Percentiles rank a stretch among this genome's conserved stretches.
Evolutionary conservation across 2,113 vertebrate species (phyloP).

Genomic region (Agapornis roseicollis): DNA sequence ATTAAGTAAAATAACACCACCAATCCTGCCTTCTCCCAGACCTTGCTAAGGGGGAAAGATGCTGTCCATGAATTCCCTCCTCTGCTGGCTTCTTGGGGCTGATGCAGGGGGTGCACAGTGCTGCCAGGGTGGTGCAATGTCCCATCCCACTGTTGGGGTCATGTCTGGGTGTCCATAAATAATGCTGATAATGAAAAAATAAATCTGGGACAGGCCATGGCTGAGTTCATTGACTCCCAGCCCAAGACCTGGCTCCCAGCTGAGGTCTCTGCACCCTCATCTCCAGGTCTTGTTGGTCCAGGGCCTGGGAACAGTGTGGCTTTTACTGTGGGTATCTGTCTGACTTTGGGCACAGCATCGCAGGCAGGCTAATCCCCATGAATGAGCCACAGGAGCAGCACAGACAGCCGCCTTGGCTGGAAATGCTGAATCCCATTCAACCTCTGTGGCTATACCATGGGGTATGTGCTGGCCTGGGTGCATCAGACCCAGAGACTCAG

Average conservation of each 20-base stretch:
- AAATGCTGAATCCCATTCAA: not conserved
- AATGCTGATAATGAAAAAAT: not conserved
- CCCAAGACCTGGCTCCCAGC: not conserved
- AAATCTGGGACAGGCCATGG: not conserved
- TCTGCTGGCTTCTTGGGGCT: not conserved
- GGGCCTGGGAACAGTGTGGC: not conserved
- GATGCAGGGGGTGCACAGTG: not conserved
- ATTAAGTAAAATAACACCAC: conserved; percentile 65
- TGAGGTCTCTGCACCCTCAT: not conserved
- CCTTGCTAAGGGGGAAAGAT: not conserved
- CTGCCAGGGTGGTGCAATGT: not conserved
- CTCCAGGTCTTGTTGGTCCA: accelerated
- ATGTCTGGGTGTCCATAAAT: not conserved
- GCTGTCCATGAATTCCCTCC: not conserved
- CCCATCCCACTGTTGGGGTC: accelerated
- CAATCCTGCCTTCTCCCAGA: not conserved
- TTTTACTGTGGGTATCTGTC: not conserved
- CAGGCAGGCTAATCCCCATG: not conserved
- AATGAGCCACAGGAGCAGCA: not conserved
- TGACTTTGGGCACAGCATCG: not conserved
- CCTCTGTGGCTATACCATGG: not conserved
- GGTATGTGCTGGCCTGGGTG: not conserved
- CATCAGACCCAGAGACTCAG: not conserved
- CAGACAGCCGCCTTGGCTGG: not conserved
- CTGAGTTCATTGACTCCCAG: not conserved